These are phyloP conservation scores for Microtus ochrogaster DNA, from an alignment of 2,113 vertebrate genomes.

Conservation along the genomic window DNA sequence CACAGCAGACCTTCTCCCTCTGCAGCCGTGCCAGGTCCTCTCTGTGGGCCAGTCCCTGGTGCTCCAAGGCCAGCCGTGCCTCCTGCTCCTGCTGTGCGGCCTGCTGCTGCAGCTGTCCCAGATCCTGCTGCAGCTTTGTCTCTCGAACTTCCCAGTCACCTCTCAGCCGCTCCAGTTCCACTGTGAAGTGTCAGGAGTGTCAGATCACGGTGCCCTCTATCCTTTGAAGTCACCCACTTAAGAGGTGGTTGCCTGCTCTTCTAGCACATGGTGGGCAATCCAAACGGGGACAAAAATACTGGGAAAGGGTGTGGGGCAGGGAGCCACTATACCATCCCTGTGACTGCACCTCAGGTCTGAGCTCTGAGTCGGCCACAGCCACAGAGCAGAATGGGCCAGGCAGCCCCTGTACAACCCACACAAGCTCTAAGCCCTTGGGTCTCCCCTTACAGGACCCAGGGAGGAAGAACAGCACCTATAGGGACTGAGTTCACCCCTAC, in stretches of 20 bases:
- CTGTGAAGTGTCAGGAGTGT: neutral
- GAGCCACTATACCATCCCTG: neutral
- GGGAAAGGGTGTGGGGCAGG: neutral
- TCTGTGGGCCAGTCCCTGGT: constrained; percentile 82
- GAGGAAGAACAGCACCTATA: fast-evolving
- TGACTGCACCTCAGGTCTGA: neutral
- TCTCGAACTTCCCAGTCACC: constrained; percentile 80
- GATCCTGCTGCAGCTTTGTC: constrained; percentile 79
- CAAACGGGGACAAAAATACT: too few species aligned
- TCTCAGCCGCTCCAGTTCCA: constrained; percentile 63
- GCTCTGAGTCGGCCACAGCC: fast-evolving
- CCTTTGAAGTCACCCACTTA: neutral
- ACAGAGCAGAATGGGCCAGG: neutral
- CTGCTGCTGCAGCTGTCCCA: constrained; percentile 80
- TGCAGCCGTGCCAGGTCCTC: constrained; percentile 86
- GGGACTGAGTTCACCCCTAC: neutral
- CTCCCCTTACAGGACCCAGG: fast-evolving
- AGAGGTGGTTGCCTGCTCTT: neutral
- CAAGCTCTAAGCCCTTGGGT: fast-evolving
- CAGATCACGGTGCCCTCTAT: fast-evolving
- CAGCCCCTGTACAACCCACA: fast-evolving
- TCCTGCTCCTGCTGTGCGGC: constrained; percentile 83
- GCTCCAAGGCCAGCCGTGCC: constrained; percentile 81
- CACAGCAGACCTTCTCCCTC: constrained; percentile 85
- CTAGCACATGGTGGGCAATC: fast-evolving